Percentiles rank a stretch among this genome's conserved stretches.
Conservation (phyloP, 2,797 vertebrate species). For the Micrastur ruficollis region DNA sequence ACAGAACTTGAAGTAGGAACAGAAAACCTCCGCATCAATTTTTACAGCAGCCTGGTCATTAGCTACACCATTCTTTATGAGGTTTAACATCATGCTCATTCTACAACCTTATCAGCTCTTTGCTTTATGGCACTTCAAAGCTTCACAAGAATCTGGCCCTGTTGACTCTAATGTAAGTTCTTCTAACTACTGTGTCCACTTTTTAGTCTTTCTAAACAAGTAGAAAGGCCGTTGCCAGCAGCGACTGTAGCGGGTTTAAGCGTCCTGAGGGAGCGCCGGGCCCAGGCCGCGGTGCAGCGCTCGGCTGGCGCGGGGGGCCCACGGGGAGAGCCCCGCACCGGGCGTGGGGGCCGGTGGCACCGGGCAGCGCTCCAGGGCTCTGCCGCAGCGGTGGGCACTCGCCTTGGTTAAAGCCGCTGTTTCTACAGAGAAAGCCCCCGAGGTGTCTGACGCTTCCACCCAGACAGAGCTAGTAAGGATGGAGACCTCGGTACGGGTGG, state of each 20-base stretch:
- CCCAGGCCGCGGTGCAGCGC: too few species aligned
- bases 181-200: not conserved
- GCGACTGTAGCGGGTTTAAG: not conserved
- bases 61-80: not conserved
- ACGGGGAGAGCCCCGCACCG: too few species aligned
- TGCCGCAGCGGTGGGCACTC: too few species aligned
- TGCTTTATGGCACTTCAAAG: not conserved
- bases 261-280: too few species aligned
- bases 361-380: too few species aligned
- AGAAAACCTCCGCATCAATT: not conserved
- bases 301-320: too few species aligned
- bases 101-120: not conserved
- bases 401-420: too few species aligned
- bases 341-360: too few species aligned
- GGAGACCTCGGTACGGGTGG: too few species aligned
- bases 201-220: not conserved
- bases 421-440: too few species aligned
- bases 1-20: not conserved
- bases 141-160: not conserved
- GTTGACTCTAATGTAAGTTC: not conserved
- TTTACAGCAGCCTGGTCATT: not conserved
- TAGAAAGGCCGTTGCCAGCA: not conserved
- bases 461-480: too few species aligned
- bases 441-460: too few species aligned
- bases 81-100: not conserved